Evolutionary conservation across 2,797 vertebrate genomes (phyloP).

Genomic region (Lates japonicus): DNA sequence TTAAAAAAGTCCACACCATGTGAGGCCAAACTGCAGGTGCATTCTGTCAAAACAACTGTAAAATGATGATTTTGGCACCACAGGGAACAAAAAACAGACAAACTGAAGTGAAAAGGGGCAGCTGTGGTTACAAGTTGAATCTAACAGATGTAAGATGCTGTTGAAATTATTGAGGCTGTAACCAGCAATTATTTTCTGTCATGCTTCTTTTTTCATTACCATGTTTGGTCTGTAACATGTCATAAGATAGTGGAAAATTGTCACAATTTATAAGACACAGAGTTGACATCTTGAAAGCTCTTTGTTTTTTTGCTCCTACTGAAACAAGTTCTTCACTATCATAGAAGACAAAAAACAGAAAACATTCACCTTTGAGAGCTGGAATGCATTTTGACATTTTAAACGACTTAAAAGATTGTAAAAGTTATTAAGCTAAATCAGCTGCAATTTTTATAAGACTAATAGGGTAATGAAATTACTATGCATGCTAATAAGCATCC

Average conservation of each 20-base stretch:
- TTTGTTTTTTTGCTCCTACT: not conserved
- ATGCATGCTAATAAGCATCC: too few relatives aligned
- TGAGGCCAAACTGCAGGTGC: not conserved
- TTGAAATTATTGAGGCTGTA: not conserved
- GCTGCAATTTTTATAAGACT: not conserved
- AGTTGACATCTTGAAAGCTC: not conserved
- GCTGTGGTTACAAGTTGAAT: not conserved
- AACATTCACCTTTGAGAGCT: not conserved
- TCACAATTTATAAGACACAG: not conserved
- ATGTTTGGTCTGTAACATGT: not conserved
- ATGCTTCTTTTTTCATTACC: not conserved
- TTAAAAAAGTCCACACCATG: not conserved
- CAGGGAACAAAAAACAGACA: not conserved
- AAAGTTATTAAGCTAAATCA: too few relatives aligned
- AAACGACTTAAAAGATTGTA: too few relatives aligned
- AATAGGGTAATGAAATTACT: not conserved
- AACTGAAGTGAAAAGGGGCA: not conserved
- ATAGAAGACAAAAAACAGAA: not conserved
- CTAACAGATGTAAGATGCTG: not conserved
- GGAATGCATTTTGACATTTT: not conserved
- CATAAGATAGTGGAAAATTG: not conserved
- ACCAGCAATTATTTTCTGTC: not conserved
- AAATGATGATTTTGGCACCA: not conserved
- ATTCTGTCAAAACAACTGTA: constrained; percentile 16
- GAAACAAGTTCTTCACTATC: not conserved